Base-by-base conservation (phyloP, 92 coral and sea anemone species). In the Pocillopora grandis region DNA sequence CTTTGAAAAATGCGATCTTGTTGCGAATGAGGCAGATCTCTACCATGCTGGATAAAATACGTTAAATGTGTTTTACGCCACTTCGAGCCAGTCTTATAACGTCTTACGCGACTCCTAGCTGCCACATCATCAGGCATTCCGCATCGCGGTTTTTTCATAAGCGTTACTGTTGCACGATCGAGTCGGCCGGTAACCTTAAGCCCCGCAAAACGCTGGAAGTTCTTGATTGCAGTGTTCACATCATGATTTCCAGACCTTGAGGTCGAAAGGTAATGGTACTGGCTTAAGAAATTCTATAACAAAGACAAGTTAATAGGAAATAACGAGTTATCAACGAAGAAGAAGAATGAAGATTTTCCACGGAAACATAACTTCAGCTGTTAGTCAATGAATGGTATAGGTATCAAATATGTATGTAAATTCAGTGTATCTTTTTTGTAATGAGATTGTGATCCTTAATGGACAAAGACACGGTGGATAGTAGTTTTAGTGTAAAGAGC, bases 211-310 rank as follows among this genome's bases (percentile, higher is more conserved):
- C 63, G 77, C 82, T 94, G 98, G 60, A 94, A 80, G 58, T 83
- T 71, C 35, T 11, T 76, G 63, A 94, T 73, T 21, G 91, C 97
- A 1, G 94, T 49, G 57, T 72, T 48, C 15, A 89, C 94, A 71
- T 93, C 87, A 56, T 93, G 94, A 74, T 90, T 93, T n/a, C 94
- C 97, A 33, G 97, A 93, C 35, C 97, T 81, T 19, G 94, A 66
- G n/a, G 86, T 80, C 52, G 97, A 90, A 36, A 93, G 75, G 77
- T 93, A 93, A 13, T 87, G 90, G 81, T 77, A 93, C 80, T 90
- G 78, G 90, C 80, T 90, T 67, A 93, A 66, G 66, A 64, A 93
- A 15, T 85, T 76, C 96, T 92, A 72, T 27, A 60, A 18, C 23
- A 77, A 33, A 9, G 42, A 35, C 10, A 62, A 48, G 8, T 42